phyloP scores from a whole-genome alignment of 2,888 invertebrate species.

The Mellilla xanthometata region DNA sequence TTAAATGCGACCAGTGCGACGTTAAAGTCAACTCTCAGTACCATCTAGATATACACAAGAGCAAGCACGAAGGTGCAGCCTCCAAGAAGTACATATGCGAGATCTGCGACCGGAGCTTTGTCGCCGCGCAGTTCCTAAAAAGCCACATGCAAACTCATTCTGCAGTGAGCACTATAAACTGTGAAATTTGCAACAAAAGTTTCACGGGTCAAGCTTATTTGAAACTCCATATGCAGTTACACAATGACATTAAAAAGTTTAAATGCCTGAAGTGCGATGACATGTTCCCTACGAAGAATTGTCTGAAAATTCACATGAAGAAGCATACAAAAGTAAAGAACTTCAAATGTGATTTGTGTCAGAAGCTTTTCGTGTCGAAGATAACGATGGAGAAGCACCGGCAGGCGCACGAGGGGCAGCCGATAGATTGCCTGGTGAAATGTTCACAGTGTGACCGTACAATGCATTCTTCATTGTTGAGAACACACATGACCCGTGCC shows the following conservation, averaged over 20 bases:
- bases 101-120: constrained; percentile 72
- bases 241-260: constrained; percentile 75
- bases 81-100: constrained; percentile 73
- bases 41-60: constrained; percentile 72
- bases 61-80: constrained; percentile 69
- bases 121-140: constrained; percentile 74
- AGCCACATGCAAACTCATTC: constrained; percentile 78
- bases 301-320: constrained; percentile 75
- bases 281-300: constrained; percentile 76
- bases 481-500: constrained; percentile 66
- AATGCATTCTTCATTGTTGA: constrained; percentile 66
- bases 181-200: constrained; percentile 71
- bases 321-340: constrained; percentile 78
- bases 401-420: constrained; percentile 70
- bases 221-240: constrained; percentile 75
- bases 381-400: constrained; percentile 77
- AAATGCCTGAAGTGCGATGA: constrained; percentile 76
- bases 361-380: constrained; percentile 73
- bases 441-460: constrained; percentile 72
- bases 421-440: constrained; percentile 72
- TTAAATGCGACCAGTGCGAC: constrained; percentile 73
- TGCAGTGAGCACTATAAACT: constrained; percentile 66
- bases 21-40: constrained; percentile 78
- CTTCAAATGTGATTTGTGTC: constrained; percentile 73
- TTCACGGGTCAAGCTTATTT: constrained; percentile 76